A percentile compares a stretch with the other conserved stretches of the same genome.
Conservation (phyloP, 2,888 invertebrate genomes). For the Therioaphis trifolii region DNA sequence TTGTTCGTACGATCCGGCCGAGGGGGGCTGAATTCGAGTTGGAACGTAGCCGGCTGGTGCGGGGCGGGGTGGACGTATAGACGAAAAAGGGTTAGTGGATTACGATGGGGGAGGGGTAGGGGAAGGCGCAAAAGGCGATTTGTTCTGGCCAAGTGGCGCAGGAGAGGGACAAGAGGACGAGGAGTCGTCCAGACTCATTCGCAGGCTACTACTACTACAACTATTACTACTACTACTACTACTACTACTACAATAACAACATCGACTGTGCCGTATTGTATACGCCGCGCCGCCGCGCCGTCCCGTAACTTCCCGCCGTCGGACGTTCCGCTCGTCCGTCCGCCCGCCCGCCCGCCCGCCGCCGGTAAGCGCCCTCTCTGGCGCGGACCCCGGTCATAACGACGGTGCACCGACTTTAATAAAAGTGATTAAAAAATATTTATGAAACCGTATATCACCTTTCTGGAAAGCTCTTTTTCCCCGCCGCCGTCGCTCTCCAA, state of each 20-base stretch:
- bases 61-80: not conserved
- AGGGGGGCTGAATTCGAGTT: not conserved
- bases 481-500: not conserved
- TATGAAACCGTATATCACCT: conserved; percentile 63
- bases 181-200: conserved; percentile 36
- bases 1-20: not conserved
- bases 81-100: conserved; percentile 36
- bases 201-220: conserved; percentile 17
- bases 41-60: not conserved
- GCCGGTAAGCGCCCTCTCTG: not conserved
- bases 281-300: not conserved
- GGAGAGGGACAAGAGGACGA: not conserved
- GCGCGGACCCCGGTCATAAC: conserved; percentile 28
- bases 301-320: not conserved
- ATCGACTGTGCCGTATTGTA: not conserved
- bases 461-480: conserved; percentile 58
- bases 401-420: conserved; percentile 57
- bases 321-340: not conserved
- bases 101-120: not conserved
- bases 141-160: not conserved
- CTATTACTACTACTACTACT: not conserved
- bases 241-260: not conserved
- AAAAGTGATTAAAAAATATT: conserved; percentile 63
- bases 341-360: not conserved
- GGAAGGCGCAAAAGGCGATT: conserved; percentile 24